These are phyloP conservation scores for Trilocha varians DNA, from an alignment of 2,888 invertebrate genomes.

Conservation along the genomic window DNA sequence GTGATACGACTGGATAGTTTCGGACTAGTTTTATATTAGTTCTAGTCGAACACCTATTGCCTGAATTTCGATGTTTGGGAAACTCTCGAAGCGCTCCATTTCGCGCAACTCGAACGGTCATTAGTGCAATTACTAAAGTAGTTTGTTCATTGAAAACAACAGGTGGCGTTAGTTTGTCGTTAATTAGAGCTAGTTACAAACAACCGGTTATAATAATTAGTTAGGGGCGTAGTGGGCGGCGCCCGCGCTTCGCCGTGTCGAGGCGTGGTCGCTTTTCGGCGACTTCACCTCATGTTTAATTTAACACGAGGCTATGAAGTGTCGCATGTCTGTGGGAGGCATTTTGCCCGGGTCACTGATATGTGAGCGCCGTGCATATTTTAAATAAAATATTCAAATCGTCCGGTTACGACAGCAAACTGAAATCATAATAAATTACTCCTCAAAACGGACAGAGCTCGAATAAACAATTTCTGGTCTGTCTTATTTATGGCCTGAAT, in stretches of 20 bases:
- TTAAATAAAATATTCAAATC: conserved; percentile 3
- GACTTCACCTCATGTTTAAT: conserved; percentile 40
- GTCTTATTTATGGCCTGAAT: neutral
- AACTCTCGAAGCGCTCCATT: too few species aligned
- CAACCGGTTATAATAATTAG: conserved; percentile 71
- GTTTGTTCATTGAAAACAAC: conserved; percentile 36
- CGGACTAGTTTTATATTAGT: conserved; percentile 4
- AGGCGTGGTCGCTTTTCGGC: conserved; percentile 45
- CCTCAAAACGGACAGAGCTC: neutral
- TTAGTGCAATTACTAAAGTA: conserved; percentile 24
- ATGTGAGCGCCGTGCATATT: conserved; percentile 2
- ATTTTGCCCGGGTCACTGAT: conserved; percentile 15
- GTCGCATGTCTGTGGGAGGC: conserved; percentile 25
- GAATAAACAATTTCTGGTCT: neutral
- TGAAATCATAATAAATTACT: neutral
- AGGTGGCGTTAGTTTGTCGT: conserved; percentile 54
- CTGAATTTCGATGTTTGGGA: neutral
- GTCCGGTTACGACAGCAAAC: conserved; percentile 1
- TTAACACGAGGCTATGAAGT: conserved; percentile 31
- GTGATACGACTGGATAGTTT: too few species aligned
- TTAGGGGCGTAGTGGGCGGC: conserved; percentile 61
- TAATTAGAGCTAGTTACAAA: conserved; percentile 58
- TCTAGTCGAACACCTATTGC: conserved; percentile 1
- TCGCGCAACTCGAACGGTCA: neutral
- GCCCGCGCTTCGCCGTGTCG: conserved; percentile 26